These are phyloP conservation scores for Sinocyclocheilus maitianheensis DNA, from an alignment of 2,113 vertebrate genomes.

Conservation along the genomic window DNA sequence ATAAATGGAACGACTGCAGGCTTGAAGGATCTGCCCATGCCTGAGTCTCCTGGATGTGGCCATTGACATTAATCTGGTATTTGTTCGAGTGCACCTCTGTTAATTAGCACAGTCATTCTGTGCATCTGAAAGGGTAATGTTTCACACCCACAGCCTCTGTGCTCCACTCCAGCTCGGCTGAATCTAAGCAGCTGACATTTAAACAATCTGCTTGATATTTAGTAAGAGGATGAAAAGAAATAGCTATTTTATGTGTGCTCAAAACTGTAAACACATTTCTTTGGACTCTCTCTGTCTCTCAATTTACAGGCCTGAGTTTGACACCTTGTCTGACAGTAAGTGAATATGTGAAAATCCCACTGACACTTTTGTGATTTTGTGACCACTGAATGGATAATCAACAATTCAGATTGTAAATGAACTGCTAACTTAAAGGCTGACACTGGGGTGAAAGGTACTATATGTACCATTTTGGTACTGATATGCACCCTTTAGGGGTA, in stretches of 20 bases:
- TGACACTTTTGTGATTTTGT: background rate
- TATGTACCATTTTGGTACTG: too few relatives aligned
- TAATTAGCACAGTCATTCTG: conserved; percentile 65
- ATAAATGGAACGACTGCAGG: conserved; percentile 54
- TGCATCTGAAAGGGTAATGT: conserved; percentile 61
- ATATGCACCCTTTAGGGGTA: too few relatives aligned
- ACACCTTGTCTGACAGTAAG: background rate
- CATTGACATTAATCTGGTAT: conserved; percentile 75
- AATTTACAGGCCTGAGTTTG: background rate
- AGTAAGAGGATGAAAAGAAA: conserved; percentile 37
- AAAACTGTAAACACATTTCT: conserved; percentile 41
- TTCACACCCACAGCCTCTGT: conserved; percentile 52
- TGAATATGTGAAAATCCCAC: background rate
- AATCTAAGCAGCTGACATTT: conserved; percentile 62
- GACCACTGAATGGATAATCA: too few relatives aligned
- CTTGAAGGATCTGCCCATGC: conserved; percentile 49
- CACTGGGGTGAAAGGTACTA: too few relatives aligned
- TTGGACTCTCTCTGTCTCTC: background rate
- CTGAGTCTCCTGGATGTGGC: conserved; percentile 41
- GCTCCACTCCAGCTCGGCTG: conserved; percentile 33
- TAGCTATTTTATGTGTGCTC: conserved; percentile 26
- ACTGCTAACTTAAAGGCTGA: background rate
- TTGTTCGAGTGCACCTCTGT: conserved; percentile 62
- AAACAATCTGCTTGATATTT: conserved; percentile 63
- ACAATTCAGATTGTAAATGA: too few relatives aligned